These are phyloP conservation scores for Lucilia sericata DNA, from an alignment of 1,140 invertebrate genomes.

Conservation along the genomic window DNA sequence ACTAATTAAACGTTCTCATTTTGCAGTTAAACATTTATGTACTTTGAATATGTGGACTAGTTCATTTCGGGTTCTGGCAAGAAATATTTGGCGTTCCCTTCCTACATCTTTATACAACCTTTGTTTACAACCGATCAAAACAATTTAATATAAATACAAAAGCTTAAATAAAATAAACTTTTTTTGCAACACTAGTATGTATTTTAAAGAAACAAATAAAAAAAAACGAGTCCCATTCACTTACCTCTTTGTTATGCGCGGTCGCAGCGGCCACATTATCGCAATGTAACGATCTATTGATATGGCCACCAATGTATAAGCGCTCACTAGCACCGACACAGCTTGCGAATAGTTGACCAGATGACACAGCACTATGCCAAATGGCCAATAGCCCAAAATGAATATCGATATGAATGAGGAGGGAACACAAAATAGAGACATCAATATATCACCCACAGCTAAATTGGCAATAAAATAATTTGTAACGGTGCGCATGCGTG, in stretches of 20 bases:
- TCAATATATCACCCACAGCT: constrained; percentile 85
- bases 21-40: too few relatives aligned
- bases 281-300: constrained; percentile 88
- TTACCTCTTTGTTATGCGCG: constrained; percentile 80
- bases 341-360: constrained; percentile 83
- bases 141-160: too few relatives aligned
- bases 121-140: too few relatives aligned
- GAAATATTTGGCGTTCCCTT: too few relatives aligned
- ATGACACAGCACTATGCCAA: constrained; percentile 81
- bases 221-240: constrained; percentile 59
- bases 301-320: constrained; percentile 88
- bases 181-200: too few relatives aligned
- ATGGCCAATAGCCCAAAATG: constrained; percentile 84
- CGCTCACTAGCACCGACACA: constrained; percentile 84
- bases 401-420: constrained; percentile 84
- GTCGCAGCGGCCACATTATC: constrained; percentile 87
- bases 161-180: too few relatives aligned
- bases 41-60: too few relatives aligned
- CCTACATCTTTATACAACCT: too few relatives aligned
- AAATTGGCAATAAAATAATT: constrained; percentile 90
- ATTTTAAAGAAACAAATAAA: background rate
- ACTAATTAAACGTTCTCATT: too few relatives aligned
- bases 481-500: constrained; percentile 87
- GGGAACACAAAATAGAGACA: constrained; percentile 88
- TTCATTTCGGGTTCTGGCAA: too few relatives aligned